A percentile compares a stretch with the other conserved stretches of the same genome.
Evolutionary conservation across 2,113 vertebrate species (phyloP).

Genomic region (Spizaetus ornatus): DNA sequence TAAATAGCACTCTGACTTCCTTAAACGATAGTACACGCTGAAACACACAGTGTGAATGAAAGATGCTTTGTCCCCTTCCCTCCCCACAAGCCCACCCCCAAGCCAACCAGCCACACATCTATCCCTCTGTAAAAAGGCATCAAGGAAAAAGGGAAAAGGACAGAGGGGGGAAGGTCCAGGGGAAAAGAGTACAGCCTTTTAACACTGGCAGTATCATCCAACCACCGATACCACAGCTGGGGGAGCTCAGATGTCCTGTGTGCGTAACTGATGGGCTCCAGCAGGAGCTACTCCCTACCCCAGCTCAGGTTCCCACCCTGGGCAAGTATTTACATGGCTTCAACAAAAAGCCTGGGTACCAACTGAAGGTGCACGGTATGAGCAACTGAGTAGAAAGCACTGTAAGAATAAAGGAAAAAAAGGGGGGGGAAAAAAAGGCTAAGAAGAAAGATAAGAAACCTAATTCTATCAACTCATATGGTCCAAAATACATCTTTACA

Average conservation of each 20-base stretch:
- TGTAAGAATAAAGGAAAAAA: background rate
- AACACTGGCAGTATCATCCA: background rate
- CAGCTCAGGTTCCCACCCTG: background rate
- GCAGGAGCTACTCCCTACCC: background rate
- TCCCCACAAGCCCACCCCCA: accelerated
- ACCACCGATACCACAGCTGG: background rate
- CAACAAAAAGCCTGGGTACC: background rate
- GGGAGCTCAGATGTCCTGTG: background rate
- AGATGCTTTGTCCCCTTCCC: background rate
- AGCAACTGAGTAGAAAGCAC: background rate
- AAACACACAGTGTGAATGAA: background rate
- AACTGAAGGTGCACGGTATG: accelerated
- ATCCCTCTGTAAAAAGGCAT: background rate
- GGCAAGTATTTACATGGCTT: background rate
- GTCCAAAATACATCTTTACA: background rate
- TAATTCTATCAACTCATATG: background rate
- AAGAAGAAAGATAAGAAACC: background rate
- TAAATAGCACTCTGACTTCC: slow-evolving; percentile 37
- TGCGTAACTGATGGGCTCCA: background rate
- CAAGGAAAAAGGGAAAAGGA: background rate
- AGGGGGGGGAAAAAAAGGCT: background rate
- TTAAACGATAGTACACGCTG: background rate
- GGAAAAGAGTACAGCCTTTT: background rate
- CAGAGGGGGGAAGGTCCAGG: accelerated
- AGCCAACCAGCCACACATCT: accelerated